Evolutionary conservation across 1,140 invertebrate genomes (phyloP), one percentile per base, ranked within the genome.

Genomic region (Nixonia krombeini): DNA sequence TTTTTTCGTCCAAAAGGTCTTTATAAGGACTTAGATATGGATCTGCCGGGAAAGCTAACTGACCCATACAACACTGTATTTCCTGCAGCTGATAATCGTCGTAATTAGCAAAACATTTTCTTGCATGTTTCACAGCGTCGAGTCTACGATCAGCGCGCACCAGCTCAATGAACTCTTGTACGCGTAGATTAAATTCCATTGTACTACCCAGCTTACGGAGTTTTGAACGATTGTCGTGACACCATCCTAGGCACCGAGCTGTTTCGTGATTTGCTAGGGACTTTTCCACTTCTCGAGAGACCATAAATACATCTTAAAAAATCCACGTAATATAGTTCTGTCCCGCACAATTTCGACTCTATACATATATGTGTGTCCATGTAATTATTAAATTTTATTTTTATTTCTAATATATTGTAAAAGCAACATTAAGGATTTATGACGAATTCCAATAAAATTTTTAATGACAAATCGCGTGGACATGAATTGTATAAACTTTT

Each of bases 171-270:
- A 98, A 98, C 82, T 99, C 97, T 84, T 91, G 85, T 7, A 97
- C 91, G 16, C 96, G 89, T 49, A 99, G 87, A 81, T 96, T 96
- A 78, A 98, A 98, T 81, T 95, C 93, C 88, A 95, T 92, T 17
- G 89, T 93, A 13, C 92, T 94, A 74, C 95, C 94, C 45, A 97
- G 88, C 86, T 98, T 98, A 33, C 96, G 87, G 37, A 99, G 87
- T 80, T 98, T 99, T 2, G 96, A 97, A 79, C 95, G 93, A 86
- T 99, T 99, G 74, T 99, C 97, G 74, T 96, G 92, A 79, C 97
- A 98, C 97, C 97, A 99, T 41, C 91, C 88, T n/a, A 98, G 87
- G 78, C 96, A 98, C 71, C 94, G 93, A 2, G 87, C 86, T 4
- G 96, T 97, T 79, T 98, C 94, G 49, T 91, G 90, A 50, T 89